These are phyloP conservation scores for Zoanthus sociatus DNA, from an alignment of 92 coral and sea anemone species.

Conservation along the genomic window DNA sequence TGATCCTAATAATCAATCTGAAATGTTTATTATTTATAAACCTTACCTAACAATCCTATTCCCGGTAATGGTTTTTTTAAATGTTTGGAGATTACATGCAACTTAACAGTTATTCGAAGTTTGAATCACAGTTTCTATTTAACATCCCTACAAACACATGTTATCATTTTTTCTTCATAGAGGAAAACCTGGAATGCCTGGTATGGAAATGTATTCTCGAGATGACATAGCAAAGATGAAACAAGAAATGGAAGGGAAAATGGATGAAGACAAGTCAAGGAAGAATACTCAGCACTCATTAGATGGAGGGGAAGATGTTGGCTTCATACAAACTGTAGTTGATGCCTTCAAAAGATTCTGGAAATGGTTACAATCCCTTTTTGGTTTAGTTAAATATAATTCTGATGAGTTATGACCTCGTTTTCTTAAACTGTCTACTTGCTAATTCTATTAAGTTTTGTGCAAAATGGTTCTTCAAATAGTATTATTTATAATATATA, in stretches of 20 bases:
- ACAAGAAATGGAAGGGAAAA: slow-evolving; percentile 75
- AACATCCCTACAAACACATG: too few relatives aligned
- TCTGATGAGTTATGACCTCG: slow-evolving; percentile 53
- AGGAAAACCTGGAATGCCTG: slow-evolving; percentile 99
- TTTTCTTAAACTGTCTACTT: background rate
- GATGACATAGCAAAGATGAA: slow-evolving; percentile 85
- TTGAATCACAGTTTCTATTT: too few relatives aligned
- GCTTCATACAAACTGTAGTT: slow-evolving; percentile 80
- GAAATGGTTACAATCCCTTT: slow-evolving; percentile 79
- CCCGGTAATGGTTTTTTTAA: too few relatives aligned
- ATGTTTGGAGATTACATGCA: too few relatives aligned
- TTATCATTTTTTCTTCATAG: slow-evolving; percentile 46
- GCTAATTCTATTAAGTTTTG: too few relatives aligned
- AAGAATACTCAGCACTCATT: slow-evolving; percentile 54
- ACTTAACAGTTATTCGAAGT: too few relatives aligned
- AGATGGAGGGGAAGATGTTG: slow-evolving; percentile 73
- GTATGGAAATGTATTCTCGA: slow-evolving; percentile 99
- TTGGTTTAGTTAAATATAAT: slow-evolving; percentile 62
- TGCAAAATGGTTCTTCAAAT: too few relatives aligned
- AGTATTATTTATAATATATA: too few relatives aligned
- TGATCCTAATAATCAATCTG: too few relatives aligned
- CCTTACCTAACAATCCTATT: too few relatives aligned
- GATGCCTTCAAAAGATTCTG: slow-evolving; percentile 71
- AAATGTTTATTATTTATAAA: too few relatives aligned
- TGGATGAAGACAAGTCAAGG: slow-evolving; percentile 47